A percentile compares a stretch with the other conserved stretches of the same genome.
phyloP scores from a whole-genome alignment of 2,888 invertebrate genomes.

The Drosophila limbata region DNA sequence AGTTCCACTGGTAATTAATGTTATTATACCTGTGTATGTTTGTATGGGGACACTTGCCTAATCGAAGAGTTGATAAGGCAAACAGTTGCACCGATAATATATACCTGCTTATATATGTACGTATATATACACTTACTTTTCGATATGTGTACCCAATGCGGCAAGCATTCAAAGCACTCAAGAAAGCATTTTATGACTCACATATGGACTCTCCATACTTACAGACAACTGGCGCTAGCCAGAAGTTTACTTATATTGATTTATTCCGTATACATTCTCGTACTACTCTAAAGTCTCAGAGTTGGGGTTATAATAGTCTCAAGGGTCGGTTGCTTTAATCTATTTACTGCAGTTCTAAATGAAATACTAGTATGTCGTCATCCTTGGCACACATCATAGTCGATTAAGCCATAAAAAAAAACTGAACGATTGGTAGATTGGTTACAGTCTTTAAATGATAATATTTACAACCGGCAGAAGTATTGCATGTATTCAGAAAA shows the following conservation, averaged over 20 bases:
- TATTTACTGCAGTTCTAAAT: constrained; percentile 6
- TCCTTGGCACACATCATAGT: constrained; percentile 23
- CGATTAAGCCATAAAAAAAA: constrained; percentile 11
- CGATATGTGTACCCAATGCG: constrained; percentile 52
- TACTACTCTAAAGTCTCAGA: neutral
- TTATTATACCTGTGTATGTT: constrained; percentile 35
- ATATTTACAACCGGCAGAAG: constrained; percentile 1
- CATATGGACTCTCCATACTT: constrained; percentile 2
- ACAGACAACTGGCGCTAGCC: constrained; percentile 31
- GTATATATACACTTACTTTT: constrained; percentile 37
- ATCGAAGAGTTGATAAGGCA: constrained; percentile 58
- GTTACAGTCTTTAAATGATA: neutral
- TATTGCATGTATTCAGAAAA: constrained; percentile 2
- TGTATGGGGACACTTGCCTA: constrained; percentile 45
- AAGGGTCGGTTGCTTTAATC: constrained; percentile 24
- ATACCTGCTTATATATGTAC: neutral
- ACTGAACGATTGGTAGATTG: constrained; percentile 5
- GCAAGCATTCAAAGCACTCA: constrained; percentile 42
- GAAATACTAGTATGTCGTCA: constrained; percentile 11
- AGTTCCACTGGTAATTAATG: constrained; percentile 38
- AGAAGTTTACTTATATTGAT: constrained; percentile 46
- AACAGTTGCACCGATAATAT: constrained; percentile 59
- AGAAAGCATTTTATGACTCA: constrained; percentile 52
- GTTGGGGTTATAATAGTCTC: constrained; percentile 3
- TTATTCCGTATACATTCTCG: no score